phyloP scores from a whole-genome alignment of 2,113 vertebrate genomes.

The Actenoides hombroni region DNA sequence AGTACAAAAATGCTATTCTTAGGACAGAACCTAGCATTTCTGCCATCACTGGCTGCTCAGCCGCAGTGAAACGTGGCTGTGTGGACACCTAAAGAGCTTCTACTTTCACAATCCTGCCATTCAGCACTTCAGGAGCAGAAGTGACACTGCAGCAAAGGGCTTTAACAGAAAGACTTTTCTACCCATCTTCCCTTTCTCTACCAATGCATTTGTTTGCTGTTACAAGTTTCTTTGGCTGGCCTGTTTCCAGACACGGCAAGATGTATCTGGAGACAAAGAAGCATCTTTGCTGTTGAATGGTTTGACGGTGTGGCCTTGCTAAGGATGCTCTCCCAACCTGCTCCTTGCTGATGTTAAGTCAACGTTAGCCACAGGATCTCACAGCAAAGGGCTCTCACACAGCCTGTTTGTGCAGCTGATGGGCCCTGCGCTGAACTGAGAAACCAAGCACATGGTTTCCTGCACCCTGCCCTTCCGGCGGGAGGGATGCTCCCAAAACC shows the following conservation, averaged over 20 bases:
- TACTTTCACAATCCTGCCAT: accelerated
- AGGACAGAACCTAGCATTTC: background rate
- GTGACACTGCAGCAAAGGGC: background rate
- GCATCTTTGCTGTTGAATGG: background rate
- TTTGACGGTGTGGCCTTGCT: background rate
- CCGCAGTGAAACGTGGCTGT: background rate
- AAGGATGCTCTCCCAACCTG: background rate
- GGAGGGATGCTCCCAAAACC: background rate
- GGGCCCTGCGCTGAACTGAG: background rate
- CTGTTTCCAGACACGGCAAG: background rate
- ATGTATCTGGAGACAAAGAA: background rate
- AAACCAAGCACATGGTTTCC: background rate
- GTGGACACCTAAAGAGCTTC: background rate
- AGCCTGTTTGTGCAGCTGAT: background rate
- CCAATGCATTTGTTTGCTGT: background rate
- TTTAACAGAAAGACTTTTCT: background rate
- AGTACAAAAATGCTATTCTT: background rate
- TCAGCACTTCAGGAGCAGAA: background rate
- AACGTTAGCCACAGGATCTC: background rate
- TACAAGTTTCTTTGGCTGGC: background rate
- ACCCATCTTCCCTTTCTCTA: background rate
- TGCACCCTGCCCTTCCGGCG: background rate
- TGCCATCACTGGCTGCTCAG: background rate
- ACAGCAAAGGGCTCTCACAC: background rate
- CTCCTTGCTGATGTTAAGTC: background rate